Conservation (phyloP, 2,888 invertebrate species). For the Drosophila eohydei region DNA sequence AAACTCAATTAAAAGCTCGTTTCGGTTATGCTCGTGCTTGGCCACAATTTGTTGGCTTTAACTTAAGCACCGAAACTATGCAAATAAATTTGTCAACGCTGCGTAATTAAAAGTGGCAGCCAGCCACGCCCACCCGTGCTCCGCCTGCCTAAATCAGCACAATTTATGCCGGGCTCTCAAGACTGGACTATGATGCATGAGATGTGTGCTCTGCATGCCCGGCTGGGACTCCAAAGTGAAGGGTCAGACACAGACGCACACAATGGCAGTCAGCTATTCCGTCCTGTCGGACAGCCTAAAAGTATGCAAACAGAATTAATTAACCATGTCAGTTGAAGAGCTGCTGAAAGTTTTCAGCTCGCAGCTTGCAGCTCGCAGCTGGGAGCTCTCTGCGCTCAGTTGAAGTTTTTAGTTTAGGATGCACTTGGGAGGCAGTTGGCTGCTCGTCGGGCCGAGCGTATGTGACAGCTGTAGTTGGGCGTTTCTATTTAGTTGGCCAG, state of each 20-base stretch:
- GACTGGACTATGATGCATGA: constrained; percentile 34
- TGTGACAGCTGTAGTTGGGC: constrained; percentile 47
- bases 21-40: constrained; percentile 43
- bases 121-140: not conserved
- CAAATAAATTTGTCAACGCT: constrained; percentile 70
- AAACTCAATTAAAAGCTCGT: constrained; percentile 65
- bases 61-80: constrained; percentile 57
- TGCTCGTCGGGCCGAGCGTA: constrained; percentile 26
- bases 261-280: constrained; percentile 7
- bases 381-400: constrained; percentile 17
- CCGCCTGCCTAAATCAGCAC: constrained; percentile 19
- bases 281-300: constrained; percentile 49
- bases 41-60: constrained; percentile 66
- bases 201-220: constrained; percentile 26
- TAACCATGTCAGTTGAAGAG: constrained; percentile 58
- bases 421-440: constrained; percentile 25
- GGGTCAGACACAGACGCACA: constrained; percentile 26
- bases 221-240: constrained; percentile 36
- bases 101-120: constrained; percentile 67
- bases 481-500: constrained; percentile 9
- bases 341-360: constrained; percentile 45
- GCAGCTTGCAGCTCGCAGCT: constrained; percentile 8
- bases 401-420: constrained; percentile 42
- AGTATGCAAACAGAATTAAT: constrained; percentile 69
- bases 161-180: constrained; percentile 51